These are phyloP conservation scores for Zeugodacus cucurbitae DNA, from an alignment of 1,140 invertebrate species.

Conservation along the genomic window DNA sequence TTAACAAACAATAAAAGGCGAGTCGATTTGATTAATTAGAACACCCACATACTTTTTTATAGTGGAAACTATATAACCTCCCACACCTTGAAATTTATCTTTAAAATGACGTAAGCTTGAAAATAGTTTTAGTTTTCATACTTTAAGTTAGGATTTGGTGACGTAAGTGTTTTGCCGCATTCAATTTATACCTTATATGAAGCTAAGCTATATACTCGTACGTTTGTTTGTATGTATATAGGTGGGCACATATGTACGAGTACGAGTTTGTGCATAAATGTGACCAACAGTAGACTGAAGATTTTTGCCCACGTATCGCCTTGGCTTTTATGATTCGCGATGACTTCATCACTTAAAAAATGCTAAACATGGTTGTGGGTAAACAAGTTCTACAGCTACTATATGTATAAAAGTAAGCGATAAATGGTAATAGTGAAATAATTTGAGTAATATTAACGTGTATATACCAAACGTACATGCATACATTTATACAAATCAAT, in stretches of 20 bases:
- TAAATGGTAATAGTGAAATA: constrained; percentile 31
- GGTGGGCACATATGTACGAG: not conserved
- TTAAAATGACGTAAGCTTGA: constrained; percentile 1
- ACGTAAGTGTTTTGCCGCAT: not conserved
- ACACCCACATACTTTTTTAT: constrained; percentile 1
- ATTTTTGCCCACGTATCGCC: constrained; percentile 27
- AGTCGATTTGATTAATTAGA: not conserved
- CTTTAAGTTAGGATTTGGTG: constrained; percentile 20
- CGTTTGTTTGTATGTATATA: not conserved
- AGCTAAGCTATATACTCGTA: not conserved
- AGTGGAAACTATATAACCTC: constrained; percentile 9
- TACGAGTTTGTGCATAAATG: not conserved
- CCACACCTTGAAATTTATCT: constrained; percentile 27
- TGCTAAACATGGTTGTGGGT: constrained; percentile 34
- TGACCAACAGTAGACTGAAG: not conserved
- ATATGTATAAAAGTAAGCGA: constrained; percentile 7
- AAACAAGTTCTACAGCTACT: constrained; percentile 18
- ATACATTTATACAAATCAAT: not conserved
- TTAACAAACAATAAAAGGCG: not conserved
- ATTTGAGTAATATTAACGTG: not conserved
- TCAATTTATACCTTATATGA: constrained; percentile 3
- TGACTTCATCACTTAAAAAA: constrained; percentile 33
- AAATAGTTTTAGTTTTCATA: not conserved
- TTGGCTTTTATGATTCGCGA: constrained; percentile 26
- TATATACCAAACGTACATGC: not conserved